Conservation (phyloP, 2,888 invertebrate genomes). For the Chromoteleia sp. region DNA sequence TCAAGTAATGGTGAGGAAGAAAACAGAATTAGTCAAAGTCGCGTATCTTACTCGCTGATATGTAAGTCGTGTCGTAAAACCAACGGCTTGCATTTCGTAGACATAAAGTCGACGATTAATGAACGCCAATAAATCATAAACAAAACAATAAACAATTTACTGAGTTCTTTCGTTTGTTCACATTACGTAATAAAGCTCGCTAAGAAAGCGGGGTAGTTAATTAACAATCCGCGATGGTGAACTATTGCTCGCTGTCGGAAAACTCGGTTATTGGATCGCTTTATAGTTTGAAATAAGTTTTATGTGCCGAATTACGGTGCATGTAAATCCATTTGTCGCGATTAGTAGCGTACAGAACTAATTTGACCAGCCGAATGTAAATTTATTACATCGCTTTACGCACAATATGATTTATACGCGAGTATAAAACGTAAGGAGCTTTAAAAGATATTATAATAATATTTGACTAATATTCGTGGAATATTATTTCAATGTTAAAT, state of each 20-base stretch:
- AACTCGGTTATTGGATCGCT: slow-evolving; percentile 34
- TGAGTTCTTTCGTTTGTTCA: not conserved
- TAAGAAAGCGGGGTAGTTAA: slow-evolving; percentile 11
- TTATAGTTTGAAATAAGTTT: slow-evolving; percentile 19
- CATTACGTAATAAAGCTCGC: slow-evolving; percentile 7
- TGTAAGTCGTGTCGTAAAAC: not conserved
- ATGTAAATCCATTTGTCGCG: slow-evolving; percentile 29
- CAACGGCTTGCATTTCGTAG: not conserved
- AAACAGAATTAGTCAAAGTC: not conserved
- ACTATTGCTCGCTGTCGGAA: slow-evolving; percentile 15
- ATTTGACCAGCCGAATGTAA: not conserved
- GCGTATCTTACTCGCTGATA: not conserved
- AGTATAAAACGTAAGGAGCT: not conserved
- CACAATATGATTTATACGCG: not conserved
- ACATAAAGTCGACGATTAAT: slow-evolving; percentile 26
- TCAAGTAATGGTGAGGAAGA: not conserved
- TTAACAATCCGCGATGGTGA: slow-evolving; percentile 31
- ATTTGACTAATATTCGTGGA: too few relatives aligned
- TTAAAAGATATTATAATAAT: not conserved
- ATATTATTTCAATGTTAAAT: too few relatives aligned
- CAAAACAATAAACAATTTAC: slow-evolving; percentile 15
- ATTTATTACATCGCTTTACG: not conserved
- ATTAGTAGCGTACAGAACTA: not conserved
- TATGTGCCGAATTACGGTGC: slow-evolving; percentile 10
- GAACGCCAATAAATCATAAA: slow-evolving; percentile 15